Conservation (phyloP, 2,797 vertebrate species). For the Halcyon badia region DNA sequence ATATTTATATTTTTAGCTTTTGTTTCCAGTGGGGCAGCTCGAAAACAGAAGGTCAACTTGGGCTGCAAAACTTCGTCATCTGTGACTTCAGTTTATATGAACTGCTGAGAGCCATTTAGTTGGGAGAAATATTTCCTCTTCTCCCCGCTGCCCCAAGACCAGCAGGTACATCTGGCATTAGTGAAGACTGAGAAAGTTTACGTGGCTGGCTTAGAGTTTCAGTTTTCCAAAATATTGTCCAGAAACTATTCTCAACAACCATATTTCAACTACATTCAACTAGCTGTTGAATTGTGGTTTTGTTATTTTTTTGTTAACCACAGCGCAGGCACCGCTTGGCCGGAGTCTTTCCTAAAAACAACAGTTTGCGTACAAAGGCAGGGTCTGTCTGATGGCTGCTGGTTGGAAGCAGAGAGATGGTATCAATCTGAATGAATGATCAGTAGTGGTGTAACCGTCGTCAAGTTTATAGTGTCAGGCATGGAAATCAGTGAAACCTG, state of each 20-base stretch:
- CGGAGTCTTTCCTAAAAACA: neutral
- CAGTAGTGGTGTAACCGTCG: neutral
- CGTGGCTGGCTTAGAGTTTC: neutral
- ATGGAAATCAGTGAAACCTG: neutral
- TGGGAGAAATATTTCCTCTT: neutral
- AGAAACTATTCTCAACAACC: neutral
- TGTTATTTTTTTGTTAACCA: neutral
- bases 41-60: neutral
- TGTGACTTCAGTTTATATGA: neutral
- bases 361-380: neutral
- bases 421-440: neutral
- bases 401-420: neutral
- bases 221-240: neutral
- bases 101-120: neutral
- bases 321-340: neutral
- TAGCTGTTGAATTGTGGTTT: neutral
- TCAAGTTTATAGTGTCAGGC: neutral
- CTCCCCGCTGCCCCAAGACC: neutral
- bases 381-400: neutral
- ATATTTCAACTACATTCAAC: neutral
- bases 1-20: neutral
- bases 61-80: neutral
- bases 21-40: neutral
- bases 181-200: neutral
- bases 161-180: neutral